A percentile compares a stretch with the other conserved stretches of the same genome.
phyloP scores from a whole-genome alignment of 1,140 invertebrate genomes.

The Aricia agestis region DNA sequence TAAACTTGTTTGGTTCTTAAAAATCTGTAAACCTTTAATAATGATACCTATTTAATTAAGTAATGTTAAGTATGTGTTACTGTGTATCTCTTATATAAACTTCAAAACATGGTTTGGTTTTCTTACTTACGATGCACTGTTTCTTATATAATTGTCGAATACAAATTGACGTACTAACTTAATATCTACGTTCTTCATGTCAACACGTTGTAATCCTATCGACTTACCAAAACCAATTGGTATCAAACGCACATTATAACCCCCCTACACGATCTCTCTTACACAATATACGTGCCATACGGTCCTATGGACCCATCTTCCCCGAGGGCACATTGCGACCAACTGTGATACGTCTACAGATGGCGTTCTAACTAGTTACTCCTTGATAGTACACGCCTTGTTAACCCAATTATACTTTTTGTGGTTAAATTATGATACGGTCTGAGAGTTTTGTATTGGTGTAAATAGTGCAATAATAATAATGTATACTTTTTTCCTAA shows the following conservation, averaged over 20 bases:
- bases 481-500: no score
- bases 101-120: no score
- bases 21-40: no score
- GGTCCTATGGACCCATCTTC: background rate
- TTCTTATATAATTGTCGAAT: no score
- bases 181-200: no score
- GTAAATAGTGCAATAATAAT: no score
- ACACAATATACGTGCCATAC: background rate
- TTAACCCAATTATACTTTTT: background rate
- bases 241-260: background rate
- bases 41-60: no score
- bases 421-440: background rate
- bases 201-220: slow-evolving; percentile 2
- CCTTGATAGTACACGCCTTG: background rate
- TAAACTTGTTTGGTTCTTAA: no score
- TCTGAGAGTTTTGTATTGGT: background rate
- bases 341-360: background rate
- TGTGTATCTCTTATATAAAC: no score
- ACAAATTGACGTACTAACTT: no score
- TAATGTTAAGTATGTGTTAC: no score
- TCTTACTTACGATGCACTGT: no score
- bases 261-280: background rate
- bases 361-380: background rate
- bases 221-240: background rate
- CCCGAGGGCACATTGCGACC: background rate